These are phyloP conservation scores for Arizona elegans DNA, from an alignment of 2,113 vertebrate genomes.

Conservation along the genomic window DNA sequence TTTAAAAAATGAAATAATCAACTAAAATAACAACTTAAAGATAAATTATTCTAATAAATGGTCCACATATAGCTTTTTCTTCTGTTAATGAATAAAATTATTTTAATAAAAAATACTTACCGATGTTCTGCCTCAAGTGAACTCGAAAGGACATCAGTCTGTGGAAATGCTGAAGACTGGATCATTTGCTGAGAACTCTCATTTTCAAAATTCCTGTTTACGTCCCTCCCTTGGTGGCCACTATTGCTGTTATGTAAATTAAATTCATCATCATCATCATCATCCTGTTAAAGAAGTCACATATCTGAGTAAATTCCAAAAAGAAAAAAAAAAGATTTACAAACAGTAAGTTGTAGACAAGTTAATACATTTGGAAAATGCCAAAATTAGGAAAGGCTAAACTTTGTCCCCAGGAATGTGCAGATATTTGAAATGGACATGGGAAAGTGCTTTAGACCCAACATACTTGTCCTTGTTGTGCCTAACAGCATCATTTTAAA, in stretches of 20 bases:
- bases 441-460: neutral
- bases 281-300: slow-evolving; percentile 48
- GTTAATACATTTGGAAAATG: neutral
- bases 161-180: slow-evolving; percentile 70
- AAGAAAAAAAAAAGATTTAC: slow-evolving; percentile 1
- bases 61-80: neutral
- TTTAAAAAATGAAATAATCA: neutral
- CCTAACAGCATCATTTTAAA: neutral
- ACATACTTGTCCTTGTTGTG: neutral
- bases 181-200: slow-evolving; percentile 62
- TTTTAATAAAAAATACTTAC: slow-evolving; percentile 54
- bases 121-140: slow-evolving; percentile 82
- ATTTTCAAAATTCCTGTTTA: slow-evolving; percentile 73
- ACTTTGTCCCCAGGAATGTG: neutral
- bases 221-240: slow-evolving; percentile 66
- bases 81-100: neutral
- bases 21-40: neutral
- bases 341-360: neutral
- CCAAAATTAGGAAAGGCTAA: neutral
- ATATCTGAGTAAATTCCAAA: slow-evolving; percentile 12
- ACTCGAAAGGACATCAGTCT: slow-evolving; percentile 75
- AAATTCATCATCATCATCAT: slow-evolving; percentile 66
- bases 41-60: neutral
- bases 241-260: slow-evolving; percentile 69
- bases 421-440: neutral